Base-by-base conservation (phyloP, 2,797 vertebrate species). In the Taeniopygia guttata region DNA sequence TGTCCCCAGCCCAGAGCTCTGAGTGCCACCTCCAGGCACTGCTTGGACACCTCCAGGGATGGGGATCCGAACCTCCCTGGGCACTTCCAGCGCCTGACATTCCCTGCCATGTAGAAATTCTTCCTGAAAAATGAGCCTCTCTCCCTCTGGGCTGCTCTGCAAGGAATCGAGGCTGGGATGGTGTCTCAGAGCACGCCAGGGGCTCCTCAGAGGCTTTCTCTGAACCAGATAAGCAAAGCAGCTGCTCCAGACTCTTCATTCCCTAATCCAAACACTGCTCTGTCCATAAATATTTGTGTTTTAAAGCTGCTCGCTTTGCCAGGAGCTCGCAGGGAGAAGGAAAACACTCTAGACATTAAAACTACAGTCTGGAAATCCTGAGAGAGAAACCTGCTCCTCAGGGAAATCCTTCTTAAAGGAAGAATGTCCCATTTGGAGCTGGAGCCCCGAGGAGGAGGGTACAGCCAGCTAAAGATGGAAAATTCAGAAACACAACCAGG, bases 191-290 rank as follows among this genome's bases (percentile, higher is more conserved):
- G 76, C 12, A 34, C 26, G 25, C 6, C 45, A 76, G 1, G 22
- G 64, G 75, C 60, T 79, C 3, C 1, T 56, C 40, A 7, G 32
- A 60, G 29, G 4, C 52, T n/a, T 40, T 4, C 60, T 74, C n/a
- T 45, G 30, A 16, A 26, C 30, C 32, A 73, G 86, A 86, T 29
- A 58, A 92, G 81, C 55, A 16, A 23, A 2, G 1, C 84, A 76
- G 92, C 87, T 30, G 84, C 52, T 68, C 69, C 4, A 8, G 34
- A 5, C 68, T 40, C 81, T 23, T 56, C 78, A 26, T 16, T 42
- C 84, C 52, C 75, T 70, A 40, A 80, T 77, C 78, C 81, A 94
- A 92, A 95, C 75, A n/a, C 60, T 80, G 87, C 64, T 72, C 83
- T 0, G 0, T 25, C 87, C 72, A 54, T 85, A 93, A 96, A 87